Conservation (phyloP, 1,140 invertebrate genomes). For the Drosophila virilis region DNA sequence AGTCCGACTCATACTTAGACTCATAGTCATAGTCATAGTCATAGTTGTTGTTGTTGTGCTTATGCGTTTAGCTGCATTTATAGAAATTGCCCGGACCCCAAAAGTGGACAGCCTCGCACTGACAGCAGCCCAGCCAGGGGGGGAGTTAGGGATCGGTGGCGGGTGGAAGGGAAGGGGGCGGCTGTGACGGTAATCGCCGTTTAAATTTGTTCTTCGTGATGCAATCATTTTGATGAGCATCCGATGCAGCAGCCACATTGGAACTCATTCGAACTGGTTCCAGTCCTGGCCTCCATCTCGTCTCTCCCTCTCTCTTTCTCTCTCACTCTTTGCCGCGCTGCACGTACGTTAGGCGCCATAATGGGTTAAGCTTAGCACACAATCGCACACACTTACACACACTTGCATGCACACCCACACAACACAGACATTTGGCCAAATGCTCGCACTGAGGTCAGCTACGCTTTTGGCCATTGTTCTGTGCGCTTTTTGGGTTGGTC, state of each 20-base stretch:
- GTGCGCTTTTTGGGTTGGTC: conserved; percentile 28
- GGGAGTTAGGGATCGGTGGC: too few species aligned
- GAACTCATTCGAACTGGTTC: conserved; percentile 15
- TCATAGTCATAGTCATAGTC: neutral
- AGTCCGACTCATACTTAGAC: conserved; percentile 22
- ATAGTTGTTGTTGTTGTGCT: conserved; percentile 11
- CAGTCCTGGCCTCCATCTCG: neutral
- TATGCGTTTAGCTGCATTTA: conserved; percentile 76
- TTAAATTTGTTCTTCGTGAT: conserved; percentile 83
- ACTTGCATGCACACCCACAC: neutral
- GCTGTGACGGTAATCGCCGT: conserved; percentile 63
- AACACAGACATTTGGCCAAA: conserved; percentile 25
- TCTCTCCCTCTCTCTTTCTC: neutral
- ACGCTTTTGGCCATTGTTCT: conserved; percentile 53
- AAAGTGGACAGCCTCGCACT: conserved; percentile 57
- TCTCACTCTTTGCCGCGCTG: conserved; percentile 7
- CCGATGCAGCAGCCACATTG: conserved; percentile 25
- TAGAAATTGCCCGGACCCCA: conserved; percentile 65
- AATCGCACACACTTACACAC: conserved; percentile 36
- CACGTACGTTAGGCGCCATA: conserved; percentile 75
- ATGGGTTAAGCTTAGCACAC: conserved; percentile 66
- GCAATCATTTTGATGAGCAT: conserved; percentile 77
- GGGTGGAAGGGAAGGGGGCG: too few species aligned
- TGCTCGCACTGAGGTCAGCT: conserved; percentile 60
- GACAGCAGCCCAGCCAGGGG: conserved; percentile 16